These are phyloP conservation scores for Pygoscelis adeliae DNA, from an alignment of 2,113 vertebrate species.

Conservation along the genomic window DNA sequence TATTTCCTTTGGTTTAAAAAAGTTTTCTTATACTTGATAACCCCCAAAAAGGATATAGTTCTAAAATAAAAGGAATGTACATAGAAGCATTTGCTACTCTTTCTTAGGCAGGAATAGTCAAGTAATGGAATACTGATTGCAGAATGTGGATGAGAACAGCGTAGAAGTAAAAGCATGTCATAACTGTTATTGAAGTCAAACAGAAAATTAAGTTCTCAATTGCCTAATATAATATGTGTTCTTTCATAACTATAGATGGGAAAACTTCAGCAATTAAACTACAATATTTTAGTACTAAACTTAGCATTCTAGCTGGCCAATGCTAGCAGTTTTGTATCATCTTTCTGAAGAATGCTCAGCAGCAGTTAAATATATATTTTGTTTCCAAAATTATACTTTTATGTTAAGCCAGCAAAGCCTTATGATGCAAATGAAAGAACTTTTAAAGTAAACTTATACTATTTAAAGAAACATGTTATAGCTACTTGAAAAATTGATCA, in stretches of 20 bases:
- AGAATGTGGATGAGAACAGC: slow-evolving; percentile 35
- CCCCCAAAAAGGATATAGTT: not conserved
- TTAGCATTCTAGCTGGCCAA: not conserved
- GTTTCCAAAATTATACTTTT: not conserved
- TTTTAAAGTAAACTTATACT: not conserved
- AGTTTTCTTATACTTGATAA: not conserved
- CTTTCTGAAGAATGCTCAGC: not conserved
- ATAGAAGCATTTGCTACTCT: not conserved
- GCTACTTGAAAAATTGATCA: not conserved
- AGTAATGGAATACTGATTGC: slow-evolving; percentile 73
- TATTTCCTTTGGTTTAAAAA: not conserved
- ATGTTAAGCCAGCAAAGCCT: not conserved
- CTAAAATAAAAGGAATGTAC: not conserved
- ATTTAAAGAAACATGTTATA: not conserved
- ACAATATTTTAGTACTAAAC: not conserved
- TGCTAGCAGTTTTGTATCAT: not conserved
- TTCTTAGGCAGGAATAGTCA: not conserved
- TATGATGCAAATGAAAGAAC: not conserved
- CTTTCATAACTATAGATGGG: not conserved
- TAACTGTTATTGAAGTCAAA: not conserved
- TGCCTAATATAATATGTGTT: not conserved
- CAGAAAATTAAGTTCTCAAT: slow-evolving; percentile 62
- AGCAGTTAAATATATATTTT: not conserved
- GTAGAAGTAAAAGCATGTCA: slow-evolving; percentile 43
- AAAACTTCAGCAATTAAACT: not conserved